Percentiles rank a stretch among this genome's conserved stretches.
Conservation (phyloP, 2,888 invertebrate genomes). For the Acanthosepion esculentum region DNA sequence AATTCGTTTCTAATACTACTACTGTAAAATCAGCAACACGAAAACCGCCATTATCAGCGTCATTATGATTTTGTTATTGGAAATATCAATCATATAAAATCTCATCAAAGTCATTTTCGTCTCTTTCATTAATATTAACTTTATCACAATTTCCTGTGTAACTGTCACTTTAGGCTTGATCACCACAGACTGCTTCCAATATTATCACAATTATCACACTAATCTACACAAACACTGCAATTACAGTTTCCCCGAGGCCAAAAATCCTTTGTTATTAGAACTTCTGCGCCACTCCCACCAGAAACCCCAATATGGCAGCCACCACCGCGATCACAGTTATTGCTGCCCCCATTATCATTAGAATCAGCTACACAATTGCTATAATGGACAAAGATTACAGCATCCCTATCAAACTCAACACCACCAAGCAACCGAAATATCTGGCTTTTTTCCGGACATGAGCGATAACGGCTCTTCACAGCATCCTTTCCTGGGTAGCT, state of each 20-base stretch:
- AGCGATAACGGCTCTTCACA: too few relatives aligned
- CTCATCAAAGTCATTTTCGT: background rate
- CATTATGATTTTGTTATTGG: background rate
- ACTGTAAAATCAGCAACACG: background rate
- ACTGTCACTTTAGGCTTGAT: background rate
- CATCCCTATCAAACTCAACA: background rate
- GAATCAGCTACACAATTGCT: background rate
- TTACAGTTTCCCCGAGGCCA: background rate
- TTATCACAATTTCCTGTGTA: background rate
- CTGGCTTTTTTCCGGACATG: too few relatives aligned
- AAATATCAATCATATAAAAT: background rate
- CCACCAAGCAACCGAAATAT: background rate
- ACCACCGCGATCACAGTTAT: too few relatives aligned
- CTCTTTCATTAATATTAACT: background rate
- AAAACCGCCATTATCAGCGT: background rate
- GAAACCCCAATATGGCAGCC: too few relatives aligned
- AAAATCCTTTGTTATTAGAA: background rate
- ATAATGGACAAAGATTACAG: background rate
- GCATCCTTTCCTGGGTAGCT: too few relatives aligned
- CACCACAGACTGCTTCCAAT: background rate
- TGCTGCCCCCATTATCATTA: too few relatives aligned
- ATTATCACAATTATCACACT: background rate
- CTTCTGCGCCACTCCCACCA: too few relatives aligned
- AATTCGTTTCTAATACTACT: background rate
- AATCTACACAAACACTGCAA: background rate